These are phyloP conservation scores for Electrophaes corylata DNA, from an alignment of 2,888 invertebrate species.

Conservation along the genomic window DNA sequence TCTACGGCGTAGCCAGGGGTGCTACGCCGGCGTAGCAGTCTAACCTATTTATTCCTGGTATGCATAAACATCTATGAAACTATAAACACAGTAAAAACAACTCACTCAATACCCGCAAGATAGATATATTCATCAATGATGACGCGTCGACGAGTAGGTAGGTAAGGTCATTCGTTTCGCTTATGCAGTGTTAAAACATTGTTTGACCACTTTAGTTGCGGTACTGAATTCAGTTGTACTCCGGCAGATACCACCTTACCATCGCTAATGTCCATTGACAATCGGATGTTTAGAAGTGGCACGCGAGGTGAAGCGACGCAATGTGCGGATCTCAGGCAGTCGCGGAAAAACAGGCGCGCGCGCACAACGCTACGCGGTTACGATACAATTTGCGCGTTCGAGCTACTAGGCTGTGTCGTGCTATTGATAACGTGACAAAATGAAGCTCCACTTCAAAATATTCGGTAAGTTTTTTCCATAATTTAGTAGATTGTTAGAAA, in stretches of 20 bases:
- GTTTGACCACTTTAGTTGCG: neutral
- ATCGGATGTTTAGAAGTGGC: conserved; percentile 63
- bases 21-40: conserved; percentile 8
- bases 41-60: neutral
- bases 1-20: neutral
- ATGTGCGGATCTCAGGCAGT: conserved; percentile 63
- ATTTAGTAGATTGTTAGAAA: neutral
- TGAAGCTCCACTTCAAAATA: conserved; percentile 71
- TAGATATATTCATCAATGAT: no score
- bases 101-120: no score
- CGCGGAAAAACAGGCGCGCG: conserved; percentile 66
- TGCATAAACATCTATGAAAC: neutral
- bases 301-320: conserved; percentile 57
- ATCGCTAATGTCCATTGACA: conserved; percentile 49
- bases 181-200: no score
- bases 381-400: conserved; percentile 47
- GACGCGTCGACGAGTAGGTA: no score
- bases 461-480: conserved; percentile 62
- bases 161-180: no score
- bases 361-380: conserved; percentile 60
- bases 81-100: no score
- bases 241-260: conserved; percentile 37
- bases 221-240: conserved; percentile 19
- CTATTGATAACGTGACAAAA: conserved; percentile 58
- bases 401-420: conserved; percentile 51